Conservation (phyloP, 1,140 invertebrate genomes). For the Drosophila ogumai region DNA sequence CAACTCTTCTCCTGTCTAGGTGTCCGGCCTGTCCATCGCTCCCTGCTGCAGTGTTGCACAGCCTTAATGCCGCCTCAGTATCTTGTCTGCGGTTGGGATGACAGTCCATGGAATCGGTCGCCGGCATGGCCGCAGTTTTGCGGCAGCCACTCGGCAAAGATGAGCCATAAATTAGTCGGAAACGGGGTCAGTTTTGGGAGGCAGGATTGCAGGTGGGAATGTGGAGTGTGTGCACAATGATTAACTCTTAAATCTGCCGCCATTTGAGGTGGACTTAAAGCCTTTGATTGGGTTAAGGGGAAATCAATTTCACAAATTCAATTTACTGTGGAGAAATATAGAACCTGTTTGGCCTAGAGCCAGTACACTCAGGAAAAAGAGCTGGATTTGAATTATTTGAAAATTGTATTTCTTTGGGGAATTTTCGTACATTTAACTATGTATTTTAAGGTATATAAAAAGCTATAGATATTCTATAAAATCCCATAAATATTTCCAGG, state of each 20-base stretch:
- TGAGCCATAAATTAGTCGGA: conserved; percentile 53
- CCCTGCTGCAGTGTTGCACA: neutral
- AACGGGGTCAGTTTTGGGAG: neutral
- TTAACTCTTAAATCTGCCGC: conserved; percentile 42
- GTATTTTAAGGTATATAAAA: neutral
- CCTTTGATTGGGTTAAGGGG: conserved; percentile 2
- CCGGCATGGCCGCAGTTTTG: conserved; percentile 58
- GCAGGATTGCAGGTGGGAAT: conserved; percentile 16
- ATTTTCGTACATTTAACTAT: too few species aligned
- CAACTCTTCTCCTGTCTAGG: neutral
- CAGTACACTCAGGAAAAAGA: neutral
- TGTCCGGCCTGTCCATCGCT: conserved; percentile 16
- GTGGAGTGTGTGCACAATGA: conserved; percentile 14
- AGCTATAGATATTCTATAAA: neutral
- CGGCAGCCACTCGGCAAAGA: conserved; percentile 54
- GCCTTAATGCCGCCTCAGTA: conserved; percentile 1
- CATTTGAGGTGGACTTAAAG: conserved; percentile 25
- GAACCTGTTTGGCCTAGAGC: conserved; percentile 13
- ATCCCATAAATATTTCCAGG: neutral
- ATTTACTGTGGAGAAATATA: conserved; percentile 18
- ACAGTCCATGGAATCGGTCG: conserved; percentile 54
- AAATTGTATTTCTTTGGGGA: too few species aligned
- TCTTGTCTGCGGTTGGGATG: conserved; percentile 59
- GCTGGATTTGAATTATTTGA: neutral
- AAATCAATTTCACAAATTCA: conserved; percentile 50